Conservation (phyloP, 2,888 invertebrate genomes). For the Ophion ellenae region DNA sequence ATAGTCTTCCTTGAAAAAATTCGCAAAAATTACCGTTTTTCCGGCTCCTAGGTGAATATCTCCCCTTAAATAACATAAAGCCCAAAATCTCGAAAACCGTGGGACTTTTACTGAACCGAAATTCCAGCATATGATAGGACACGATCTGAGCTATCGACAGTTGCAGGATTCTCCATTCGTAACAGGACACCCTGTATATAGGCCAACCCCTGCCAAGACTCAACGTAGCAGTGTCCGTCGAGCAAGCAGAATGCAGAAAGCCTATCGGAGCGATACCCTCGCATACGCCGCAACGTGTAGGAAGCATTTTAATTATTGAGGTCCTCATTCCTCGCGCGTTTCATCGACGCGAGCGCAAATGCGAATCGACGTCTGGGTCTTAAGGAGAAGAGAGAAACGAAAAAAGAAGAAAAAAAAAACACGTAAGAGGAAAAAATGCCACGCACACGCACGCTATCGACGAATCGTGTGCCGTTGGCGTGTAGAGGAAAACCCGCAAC, state of each 20-base stretch:
- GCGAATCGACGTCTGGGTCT: constrained; percentile 45
- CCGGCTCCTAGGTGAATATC: too few species aligned
- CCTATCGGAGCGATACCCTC: constrained; percentile 24
- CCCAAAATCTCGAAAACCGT: too few species aligned
- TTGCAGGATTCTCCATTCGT: too few species aligned
- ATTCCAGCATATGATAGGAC: too few species aligned
- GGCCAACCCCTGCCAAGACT: constrained; percentile 23
- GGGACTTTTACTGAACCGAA: too few species aligned
- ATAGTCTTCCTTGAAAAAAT: too few species aligned
- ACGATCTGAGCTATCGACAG: too few species aligned
- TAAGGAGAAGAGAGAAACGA: not conserved
- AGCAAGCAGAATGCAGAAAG: constrained; percentile 40
- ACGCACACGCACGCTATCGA: not conserved
- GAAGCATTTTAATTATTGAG: constrained; percentile 49
- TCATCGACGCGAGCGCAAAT: constrained; percentile 41
- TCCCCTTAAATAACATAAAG: too few species aligned
- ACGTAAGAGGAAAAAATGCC: constrained; percentile 3
- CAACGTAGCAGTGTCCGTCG: constrained; percentile 24
- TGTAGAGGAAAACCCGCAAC: constrained; percentile 6
- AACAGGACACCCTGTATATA: too few species aligned
- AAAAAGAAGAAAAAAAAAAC: too few species aligned
- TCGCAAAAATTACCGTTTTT: too few species aligned
- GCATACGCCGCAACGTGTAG: constrained; percentile 1
- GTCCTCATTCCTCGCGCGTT: constrained; percentile 38
- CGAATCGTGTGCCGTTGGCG: constrained; percentile 14